These are phyloP conservation scores for Podarcis cretensis DNA, from an alignment of 2,113 vertebrate species.

Conservation along the genomic window DNA sequence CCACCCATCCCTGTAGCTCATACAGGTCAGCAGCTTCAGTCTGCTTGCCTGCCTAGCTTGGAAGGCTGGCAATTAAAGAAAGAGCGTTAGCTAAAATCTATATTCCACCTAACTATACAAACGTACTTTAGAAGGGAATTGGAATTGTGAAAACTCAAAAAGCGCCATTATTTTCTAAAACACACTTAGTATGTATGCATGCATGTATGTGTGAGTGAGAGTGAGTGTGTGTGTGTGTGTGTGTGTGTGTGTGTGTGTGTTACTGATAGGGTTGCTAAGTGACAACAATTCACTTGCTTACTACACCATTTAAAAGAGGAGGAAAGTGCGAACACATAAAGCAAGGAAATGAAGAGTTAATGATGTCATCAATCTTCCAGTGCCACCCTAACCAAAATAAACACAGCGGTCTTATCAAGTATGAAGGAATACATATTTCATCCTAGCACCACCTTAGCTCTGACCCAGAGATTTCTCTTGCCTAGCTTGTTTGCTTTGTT, in stretches of 20 bases:
- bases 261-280: background rate
- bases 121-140: background rate
- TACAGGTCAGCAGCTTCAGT: too few species aligned
- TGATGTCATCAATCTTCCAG: conserved; percentile 31
- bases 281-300: background rate
- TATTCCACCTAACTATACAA: accelerated
- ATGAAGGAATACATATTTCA: conserved; percentile 36
- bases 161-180: background rate
- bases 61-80: background rate
- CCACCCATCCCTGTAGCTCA: too few species aligned
- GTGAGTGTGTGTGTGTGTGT: too few species aligned
- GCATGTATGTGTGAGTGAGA: background rate
- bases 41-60: background rate
- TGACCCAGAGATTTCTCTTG: conserved; percentile 38
- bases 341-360: conserved; percentile 54
- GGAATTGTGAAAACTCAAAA: background rate
- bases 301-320: background rate
- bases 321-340: conserved; percentile 3
- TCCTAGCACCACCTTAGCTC: conserved; percentile 10
- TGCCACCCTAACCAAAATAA: conserved; percentile 46
- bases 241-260: background rate
- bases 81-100: background rate
- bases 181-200: background rate
- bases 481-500: background rate
- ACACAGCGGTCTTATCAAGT: conserved; percentile 43